A percentile compares a stretch with the other conserved stretches of the same genome.
These are phyloP conservation scores for Cephus pulcher DNA, from an alignment of 2,888 invertebrate species.

Conservation along the genomic window DNA sequence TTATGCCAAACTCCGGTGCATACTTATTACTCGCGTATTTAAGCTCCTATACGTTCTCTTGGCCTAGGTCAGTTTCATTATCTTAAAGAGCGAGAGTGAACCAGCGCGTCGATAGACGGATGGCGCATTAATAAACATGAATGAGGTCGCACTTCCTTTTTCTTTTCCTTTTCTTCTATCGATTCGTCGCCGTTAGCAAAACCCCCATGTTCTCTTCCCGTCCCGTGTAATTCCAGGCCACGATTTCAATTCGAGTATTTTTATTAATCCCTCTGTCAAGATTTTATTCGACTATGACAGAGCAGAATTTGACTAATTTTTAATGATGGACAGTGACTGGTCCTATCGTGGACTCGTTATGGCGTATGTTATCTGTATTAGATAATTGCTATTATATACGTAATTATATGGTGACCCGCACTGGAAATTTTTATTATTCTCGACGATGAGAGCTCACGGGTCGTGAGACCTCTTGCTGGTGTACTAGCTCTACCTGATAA, in stretches of 20 bases:
- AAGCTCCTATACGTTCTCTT: conserved; percentile 19
- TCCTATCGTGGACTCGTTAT: neutral
- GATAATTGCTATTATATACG: neutral
- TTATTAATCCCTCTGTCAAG: neutral
- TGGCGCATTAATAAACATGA: conserved; percentile 60
- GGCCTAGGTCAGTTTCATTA: conserved; percentile 61
- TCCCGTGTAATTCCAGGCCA: neutral
- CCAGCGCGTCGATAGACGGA: conserved; percentile 51
- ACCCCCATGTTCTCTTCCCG: neutral
- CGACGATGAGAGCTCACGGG: neutral
- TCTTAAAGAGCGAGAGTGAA: conserved; percentile 43
- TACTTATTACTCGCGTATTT: conserved; percentile 20
- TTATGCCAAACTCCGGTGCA: conserved; percentile 16
- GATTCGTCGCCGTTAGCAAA: neutral
- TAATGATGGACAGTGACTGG: no score
- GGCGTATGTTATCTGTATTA: neutral
- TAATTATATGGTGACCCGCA: neutral
- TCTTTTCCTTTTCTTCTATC: neutral
- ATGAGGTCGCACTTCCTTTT: conserved; percentile 29
- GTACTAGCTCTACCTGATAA: neutral
- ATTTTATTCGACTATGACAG: neutral
- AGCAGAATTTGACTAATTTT: neutral
- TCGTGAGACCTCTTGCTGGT: neutral
- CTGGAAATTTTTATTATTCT: neutral
- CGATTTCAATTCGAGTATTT: neutral